These are phyloP conservation scores for Falcunculus frontatus DNA, from an alignment of 2,113 vertebrate species.

Conservation along the genomic window DNA sequence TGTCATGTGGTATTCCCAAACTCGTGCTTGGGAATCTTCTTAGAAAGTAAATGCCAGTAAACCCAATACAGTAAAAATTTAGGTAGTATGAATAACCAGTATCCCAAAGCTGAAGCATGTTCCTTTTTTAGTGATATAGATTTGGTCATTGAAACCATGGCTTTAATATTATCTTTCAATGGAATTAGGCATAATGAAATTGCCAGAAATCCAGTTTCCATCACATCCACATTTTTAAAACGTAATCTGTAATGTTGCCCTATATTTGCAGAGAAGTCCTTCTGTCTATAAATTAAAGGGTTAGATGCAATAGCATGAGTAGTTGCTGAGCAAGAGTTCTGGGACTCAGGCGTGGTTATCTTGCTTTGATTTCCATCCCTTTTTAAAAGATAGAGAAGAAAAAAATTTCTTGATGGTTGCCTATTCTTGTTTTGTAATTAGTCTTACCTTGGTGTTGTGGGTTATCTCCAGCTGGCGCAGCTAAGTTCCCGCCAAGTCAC, in stretches of 20 bases:
- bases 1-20: background rate
- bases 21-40: background rate
- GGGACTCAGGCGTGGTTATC: background rate
- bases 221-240: background rate
- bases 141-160: background rate
- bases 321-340: background rate
- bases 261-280: background rate
- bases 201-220: background rate
- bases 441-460: background rate
- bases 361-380: background rate
- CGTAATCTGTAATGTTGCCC: background rate
- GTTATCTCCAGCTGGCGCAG: background rate
- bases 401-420: background rate
- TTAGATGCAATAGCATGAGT: background rate
- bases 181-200: background rate
- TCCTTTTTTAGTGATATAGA: background rate
- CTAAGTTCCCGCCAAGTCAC: background rate
- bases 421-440: background rate
- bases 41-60: background rate
- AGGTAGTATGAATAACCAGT: background rate
- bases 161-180: background rate
- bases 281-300: background rate
- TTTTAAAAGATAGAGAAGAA: background rate
- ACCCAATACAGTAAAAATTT: background rate
- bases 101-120: background rate